Base-by-base conservation (phyloP, 2,797 vertebrate species). In the Darevskia mixta region DNA sequence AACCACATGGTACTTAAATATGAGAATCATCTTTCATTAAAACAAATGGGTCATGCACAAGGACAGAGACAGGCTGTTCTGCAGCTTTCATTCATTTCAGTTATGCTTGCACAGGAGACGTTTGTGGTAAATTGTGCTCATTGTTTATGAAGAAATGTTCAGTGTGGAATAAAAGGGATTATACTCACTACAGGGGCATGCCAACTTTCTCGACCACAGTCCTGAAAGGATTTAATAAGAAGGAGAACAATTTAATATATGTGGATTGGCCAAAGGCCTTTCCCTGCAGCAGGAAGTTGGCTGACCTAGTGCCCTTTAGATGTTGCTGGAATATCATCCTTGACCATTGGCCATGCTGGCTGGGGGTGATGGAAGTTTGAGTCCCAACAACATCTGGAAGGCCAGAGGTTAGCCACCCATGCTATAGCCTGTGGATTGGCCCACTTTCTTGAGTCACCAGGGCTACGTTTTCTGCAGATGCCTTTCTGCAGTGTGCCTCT, bases 121-220 rank as follows among this genome's bases (percentile, higher is more conserved):
- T 38, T 29, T 64, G 67, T 20, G 27, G 17, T n/a, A 15, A 13
- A 79, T 32, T 76, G n/a, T 20, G 32, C 25, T 10, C 1, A 32
- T 29, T 35, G 11, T 88, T 88, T 45, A 64, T 67, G 15, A 77
- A 17, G 2, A 58, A 81, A 10, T 43, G 49, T 20, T 83, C 41
- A 27, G n/a, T 0, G 73, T 6, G 61, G 80, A 84, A 76, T 66
- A 61, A 86, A 84, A 25, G 1, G 0, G 35, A 1, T 82, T 85
- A 4, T 88, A 95, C 97, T 97, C 95, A 98, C 97, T 96, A 97
- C 91, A 10, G 97, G 97, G 76, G 86, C 90, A 0, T 87, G 96
- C n/a, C 86, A 93, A 67, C 92, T 94, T 91, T 92, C 96, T 38
- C 91, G 95, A 87, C 97, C 97, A 77, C 95, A 95, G 82, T 97